A percentile compares a stretch with the other conserved stretches of the same genome.
Conservation (phyloP, 2,113 vertebrate genomes). For the Charadrius vociferus region DNA sequence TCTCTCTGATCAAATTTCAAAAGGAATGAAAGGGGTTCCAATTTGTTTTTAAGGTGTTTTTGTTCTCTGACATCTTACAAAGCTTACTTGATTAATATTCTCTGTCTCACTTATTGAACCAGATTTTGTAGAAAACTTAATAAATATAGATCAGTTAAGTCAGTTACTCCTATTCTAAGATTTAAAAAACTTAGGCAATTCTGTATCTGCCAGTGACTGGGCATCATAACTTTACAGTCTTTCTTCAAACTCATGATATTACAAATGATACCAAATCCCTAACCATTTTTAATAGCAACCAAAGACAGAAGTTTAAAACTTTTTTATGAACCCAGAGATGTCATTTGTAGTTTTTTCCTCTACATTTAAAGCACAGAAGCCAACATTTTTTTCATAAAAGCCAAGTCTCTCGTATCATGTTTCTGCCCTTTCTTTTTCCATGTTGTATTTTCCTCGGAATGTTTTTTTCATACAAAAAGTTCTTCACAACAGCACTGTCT, state of each 20-base stretch:
- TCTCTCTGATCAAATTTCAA: not conserved
- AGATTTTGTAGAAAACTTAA: not conserved
- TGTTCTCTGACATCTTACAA: not conserved
- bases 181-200: not conserved
- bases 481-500: not conserved
- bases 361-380: not conserved
- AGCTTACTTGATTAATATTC: not conserved
- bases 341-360: not conserved
- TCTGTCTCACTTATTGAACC: not conserved
- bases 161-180: not conserved
- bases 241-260: not conserved
- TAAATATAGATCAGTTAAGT: not conserved
- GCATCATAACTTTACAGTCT: not conserved
- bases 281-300: not conserved
- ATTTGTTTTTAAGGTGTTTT: not conserved
- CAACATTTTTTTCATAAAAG: not conserved
- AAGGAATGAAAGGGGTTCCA: not conserved
- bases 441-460: not conserved
- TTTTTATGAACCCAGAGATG: not conserved
- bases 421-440: not conserved
- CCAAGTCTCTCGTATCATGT: rapidly evolving
- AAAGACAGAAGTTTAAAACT: not conserved
- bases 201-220: not conserved
- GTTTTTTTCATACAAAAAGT: not conserved
- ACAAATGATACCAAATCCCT: not conserved